Base-by-base conservation (phyloP, 1,140 invertebrate genomes). In the Musca domestica region DNA sequence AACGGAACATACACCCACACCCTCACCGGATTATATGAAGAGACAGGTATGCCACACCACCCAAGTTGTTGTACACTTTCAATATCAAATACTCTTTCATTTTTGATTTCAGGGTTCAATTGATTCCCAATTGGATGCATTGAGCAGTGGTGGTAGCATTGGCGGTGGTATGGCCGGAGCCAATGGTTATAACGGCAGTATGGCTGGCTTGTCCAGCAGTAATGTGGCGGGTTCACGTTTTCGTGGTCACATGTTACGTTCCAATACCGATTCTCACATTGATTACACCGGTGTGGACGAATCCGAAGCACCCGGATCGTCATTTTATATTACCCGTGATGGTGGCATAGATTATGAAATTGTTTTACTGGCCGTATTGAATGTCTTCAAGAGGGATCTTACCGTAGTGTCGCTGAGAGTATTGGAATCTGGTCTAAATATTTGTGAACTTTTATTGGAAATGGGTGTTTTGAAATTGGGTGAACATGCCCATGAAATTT, bases 191-290 rank as follows among this genome's bases (percentile, higher is more conserved):
- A 76, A 74, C 67, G 74, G 76, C 30, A 79, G 77, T 30, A 69
- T 86, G 85, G 10, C 84, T 1, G 90, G 88, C 72, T 85, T 88
- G 15, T 49, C 71, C 3, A 68, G 65, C n/a, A 73, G 73, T 51
- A 72, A 72, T 30, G 72, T 70, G 65, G 72, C 49, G n/a, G 69
- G 71, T 23, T 72, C 67, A 6, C 74, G 79, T 0, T 77, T 75
- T 76, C 76, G 78, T n/a, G 74, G 77, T 14, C 80, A 81, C 63
- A 81, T 96, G 12, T 88, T 92, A 0, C 86, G 96, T 65, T 98
- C 95, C 1, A 91, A 95, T 76, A 98, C 95, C 0, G 96, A 98
- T 80, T 95, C 95, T 0, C 95, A 97, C 73, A 98, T 98, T 51
- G 91, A 90, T 47, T 98, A 98, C 76, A 84, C 86, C 6, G 87